Evolutionary conservation across 2,797 vertebrate species (phyloP).

Genomic region (Cossypha heuglini): DNA sequence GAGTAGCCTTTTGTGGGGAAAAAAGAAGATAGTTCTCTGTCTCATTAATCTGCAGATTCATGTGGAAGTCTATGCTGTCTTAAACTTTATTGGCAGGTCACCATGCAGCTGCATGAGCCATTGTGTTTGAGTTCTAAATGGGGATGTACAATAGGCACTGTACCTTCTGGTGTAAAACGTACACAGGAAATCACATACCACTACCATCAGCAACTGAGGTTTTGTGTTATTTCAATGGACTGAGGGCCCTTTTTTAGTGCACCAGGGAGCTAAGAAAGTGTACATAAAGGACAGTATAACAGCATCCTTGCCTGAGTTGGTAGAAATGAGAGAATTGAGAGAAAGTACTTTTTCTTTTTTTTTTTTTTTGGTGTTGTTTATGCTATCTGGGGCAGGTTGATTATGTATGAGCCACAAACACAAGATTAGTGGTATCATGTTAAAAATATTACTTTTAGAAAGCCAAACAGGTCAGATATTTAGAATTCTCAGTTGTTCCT

Average conservation of each 20-base stretch:
- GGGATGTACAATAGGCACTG: constrained; percentile 75
- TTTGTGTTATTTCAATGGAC: constrained; percentile 80
- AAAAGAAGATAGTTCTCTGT: constrained; percentile 72
- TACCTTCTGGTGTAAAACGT: constrained; percentile 74
- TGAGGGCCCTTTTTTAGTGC: constrained; percentile 69
- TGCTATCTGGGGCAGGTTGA: not conserved
- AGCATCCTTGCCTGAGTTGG: constrained; percentile 64
- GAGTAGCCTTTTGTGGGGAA: constrained; percentile 75
- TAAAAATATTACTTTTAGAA: constrained; percentile 65
- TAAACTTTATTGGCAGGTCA: constrained; percentile 77
- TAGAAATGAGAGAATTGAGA: constrained; percentile 66
- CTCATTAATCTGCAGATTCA: constrained; percentile 76
- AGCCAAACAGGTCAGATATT: constrained; percentile 15
- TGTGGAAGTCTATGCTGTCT: constrained; percentile 74
- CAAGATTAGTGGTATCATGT: constrained; percentile 40
- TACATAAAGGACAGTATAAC: constrained; percentile 73
- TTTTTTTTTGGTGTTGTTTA: not conserved
- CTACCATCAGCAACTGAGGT: constrained; percentile 76
- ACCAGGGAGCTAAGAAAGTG: constrained; percentile 73
- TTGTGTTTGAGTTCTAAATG: constrained; percentile 79
- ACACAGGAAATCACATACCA: constrained; percentile 75
- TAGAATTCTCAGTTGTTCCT: constrained; percentile 48
- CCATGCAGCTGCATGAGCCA: constrained; percentile 73
- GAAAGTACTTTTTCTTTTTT: not conserved
- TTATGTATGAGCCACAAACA: constrained; percentile 44